A percentile compares a stretch with the other conserved stretches of the same genome.
phyloP scores from a whole-genome alignment of 2,797 vertebrate genomes.

The Hafferia zeledoni region DNA sequence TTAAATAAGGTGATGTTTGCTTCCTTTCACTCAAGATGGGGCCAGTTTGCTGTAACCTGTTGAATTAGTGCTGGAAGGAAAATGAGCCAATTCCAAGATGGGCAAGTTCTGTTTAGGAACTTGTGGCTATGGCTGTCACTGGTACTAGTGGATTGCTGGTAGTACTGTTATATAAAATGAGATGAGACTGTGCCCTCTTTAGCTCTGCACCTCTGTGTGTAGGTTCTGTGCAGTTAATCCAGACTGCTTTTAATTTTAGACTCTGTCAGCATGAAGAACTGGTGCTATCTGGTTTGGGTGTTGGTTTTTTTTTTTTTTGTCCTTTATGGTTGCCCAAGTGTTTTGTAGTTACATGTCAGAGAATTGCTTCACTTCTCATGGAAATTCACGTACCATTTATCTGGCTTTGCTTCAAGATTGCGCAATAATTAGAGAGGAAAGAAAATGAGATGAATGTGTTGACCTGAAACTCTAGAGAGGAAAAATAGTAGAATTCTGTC shows the following conservation, averaged over 20 bases:
- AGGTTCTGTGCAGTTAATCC: neutral
- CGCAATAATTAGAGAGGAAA: neutral
- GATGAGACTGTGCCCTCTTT: neutral
- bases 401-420: neutral
- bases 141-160: neutral
- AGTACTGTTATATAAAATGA: neutral
- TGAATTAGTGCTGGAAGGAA: conserved; percentile 17
- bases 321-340: neutral
- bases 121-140: neutral
- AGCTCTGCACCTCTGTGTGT: neutral
- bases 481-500: neutral
- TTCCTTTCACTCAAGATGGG: neutral
- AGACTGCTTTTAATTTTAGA: neutral
- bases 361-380: neutral
- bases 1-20: conserved; percentile 52
- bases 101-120: neutral
- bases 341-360: neutral
- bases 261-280: neutral
- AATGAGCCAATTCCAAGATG: conserved; percentile 7
- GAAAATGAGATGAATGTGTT: neutral
- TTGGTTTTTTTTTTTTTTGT: neutral
- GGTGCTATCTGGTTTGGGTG: neutral
- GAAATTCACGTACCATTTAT: neutral
- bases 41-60: neutral
- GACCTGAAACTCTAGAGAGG: neutral